These are phyloP conservation scores for Melanogrammus aeglefinus DNA, from an alignment of 2,797 vertebrate genomes.

Conservation along the genomic window DNA sequence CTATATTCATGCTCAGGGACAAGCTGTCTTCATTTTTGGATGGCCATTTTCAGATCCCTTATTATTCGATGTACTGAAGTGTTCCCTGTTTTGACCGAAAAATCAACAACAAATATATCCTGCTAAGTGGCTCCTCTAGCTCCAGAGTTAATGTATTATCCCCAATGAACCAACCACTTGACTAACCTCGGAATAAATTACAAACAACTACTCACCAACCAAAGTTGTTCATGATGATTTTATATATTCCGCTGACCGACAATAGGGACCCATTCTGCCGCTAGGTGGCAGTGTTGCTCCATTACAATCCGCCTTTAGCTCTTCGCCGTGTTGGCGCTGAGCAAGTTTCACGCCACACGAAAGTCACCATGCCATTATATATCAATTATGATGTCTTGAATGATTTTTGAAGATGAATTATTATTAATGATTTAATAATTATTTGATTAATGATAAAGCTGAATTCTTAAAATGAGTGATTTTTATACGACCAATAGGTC, in stretches of 20 bases:
- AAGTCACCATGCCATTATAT: background rate
- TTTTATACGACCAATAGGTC: background rate
- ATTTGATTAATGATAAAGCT: background rate
- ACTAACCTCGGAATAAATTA: background rate
- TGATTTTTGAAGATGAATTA: background rate
- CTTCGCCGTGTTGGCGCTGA: background rate
- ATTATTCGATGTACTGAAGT: too few species aligned
- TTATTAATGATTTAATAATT: background rate
- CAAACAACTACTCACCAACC: background rate
- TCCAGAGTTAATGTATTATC: too few species aligned
- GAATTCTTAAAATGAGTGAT: background rate
- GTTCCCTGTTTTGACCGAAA: too few species aligned
- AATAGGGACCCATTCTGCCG: slow-evolving; percentile 14
- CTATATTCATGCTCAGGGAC: background rate
- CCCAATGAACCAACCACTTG: background rate
- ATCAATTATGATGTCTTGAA: background rate
- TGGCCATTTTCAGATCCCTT: too few species aligned
- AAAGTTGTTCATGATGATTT: background rate
- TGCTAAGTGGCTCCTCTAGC: too few species aligned
- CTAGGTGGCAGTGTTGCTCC: slow-evolving; percentile 70
- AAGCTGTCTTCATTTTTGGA: background rate
- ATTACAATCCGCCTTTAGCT: slow-evolving; percentile 17
- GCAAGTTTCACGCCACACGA: background rate
- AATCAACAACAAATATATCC: too few species aligned
- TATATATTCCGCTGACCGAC: background rate